A percentile compares a stretch with the other conserved stretches of the same genome.
phyloP scores from a whole-genome alignment of 2,797 vertebrate species.

The Sebastes ruberrimus region DNA sequence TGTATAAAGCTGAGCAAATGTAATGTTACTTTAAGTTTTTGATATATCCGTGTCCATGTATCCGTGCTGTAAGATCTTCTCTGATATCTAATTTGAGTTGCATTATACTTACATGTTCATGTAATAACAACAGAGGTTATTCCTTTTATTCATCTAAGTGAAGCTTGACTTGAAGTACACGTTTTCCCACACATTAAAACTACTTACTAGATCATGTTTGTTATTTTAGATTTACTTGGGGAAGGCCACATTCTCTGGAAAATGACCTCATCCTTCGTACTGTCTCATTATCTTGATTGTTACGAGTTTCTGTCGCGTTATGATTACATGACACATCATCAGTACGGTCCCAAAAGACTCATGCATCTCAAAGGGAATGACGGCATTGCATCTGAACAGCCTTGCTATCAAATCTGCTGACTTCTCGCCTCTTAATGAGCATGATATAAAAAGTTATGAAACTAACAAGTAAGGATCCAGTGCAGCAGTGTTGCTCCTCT shows the following conservation, averaged over 20 bases:
- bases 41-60: background rate
- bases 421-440: background rate
- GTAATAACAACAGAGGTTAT: background rate
- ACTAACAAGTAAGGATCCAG: background rate
- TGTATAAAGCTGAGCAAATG: background rate
- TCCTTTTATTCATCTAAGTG: background rate
- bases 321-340: background rate
- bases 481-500: too few species aligned
- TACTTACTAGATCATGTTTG: background rate
- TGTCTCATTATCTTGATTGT: background rate
- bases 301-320: slow-evolving; percentile 36
- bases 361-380: background rate
- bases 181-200: background rate
- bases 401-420: background rate
- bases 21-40: background rate
- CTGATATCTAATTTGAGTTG: background rate
- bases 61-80: background rate
- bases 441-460: background rate
- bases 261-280: background rate
- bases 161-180: background rate
- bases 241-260: background rate
- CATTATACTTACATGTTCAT: background rate
- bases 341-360: background rate
- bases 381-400: background rate
- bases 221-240: background rate